A percentile compares a stretch with the other conserved stretches of the same genome.
Evolutionary conservation across 2,888 invertebrate genomes (phyloP).

Genomic region (Pseudococcus viburni): DNA sequence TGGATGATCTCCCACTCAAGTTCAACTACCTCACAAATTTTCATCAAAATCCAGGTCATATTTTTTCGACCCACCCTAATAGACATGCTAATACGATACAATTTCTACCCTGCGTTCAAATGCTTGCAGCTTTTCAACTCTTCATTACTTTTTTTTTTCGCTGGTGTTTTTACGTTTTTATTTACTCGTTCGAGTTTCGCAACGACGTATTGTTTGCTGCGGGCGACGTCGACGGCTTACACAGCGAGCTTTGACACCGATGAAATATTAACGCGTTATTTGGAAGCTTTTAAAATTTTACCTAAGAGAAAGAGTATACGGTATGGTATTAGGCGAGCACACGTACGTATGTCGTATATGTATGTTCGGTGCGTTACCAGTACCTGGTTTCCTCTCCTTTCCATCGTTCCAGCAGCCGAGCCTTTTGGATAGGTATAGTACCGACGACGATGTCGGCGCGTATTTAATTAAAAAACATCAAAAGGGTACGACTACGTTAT

Average conservation of each 20-base stretch:
- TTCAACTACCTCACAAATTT: no score
- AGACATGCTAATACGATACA: no score
- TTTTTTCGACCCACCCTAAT: no score
- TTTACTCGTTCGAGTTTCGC: not conserved
- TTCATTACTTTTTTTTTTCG: not conserved
- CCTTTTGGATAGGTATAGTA: not conserved
- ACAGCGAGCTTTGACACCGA: not conserved
- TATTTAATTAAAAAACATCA: conserved; percentile 47
- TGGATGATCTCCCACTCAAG: no score
- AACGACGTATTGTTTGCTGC: conserved; percentile 7
- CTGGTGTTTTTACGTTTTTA: not conserved
- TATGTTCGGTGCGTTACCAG: no score
- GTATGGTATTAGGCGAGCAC: not conserved
- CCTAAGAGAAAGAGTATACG: not conserved
- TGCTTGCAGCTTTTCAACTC: not conserved
- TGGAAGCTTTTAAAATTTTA: conserved; percentile 17
- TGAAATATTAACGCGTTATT: conserved; percentile 10
- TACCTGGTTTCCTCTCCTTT: not conserved
- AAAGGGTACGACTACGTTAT: conserved; percentile 18
- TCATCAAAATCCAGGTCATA: no score
- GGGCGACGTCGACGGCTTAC: not conserved
- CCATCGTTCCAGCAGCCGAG: not conserved
- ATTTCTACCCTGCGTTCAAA: no score
- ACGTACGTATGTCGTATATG: not conserved
- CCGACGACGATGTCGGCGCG: not conserved